Evolutionary conservation across 1,140 invertebrate genomes (phyloP), one percentile per base, ranked within the genome.

Genomic region (Leucophenga varia): DNA sequence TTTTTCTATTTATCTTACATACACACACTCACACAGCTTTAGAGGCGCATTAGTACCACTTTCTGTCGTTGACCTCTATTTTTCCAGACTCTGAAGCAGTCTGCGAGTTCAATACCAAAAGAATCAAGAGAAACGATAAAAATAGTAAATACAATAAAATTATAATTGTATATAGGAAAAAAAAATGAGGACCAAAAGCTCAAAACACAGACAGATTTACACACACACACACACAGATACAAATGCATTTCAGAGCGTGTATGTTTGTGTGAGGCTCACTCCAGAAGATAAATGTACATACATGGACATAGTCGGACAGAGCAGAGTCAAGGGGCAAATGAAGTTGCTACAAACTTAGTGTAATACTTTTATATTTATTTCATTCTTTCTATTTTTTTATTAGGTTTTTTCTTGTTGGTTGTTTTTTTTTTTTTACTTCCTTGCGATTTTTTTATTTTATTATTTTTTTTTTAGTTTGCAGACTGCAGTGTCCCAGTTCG

Each of bases 41-140:
- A 50, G 50, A 56, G 48, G 48, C 48, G 55, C 52, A 59, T 61
- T 65, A 52, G 45, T 52, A 61, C 52, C 63, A 65, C 64, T 69
- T 67, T 54, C 68, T 63, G 61, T 64, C 69, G 64, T 72, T 72
- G 68, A 72, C 68, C 68, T 72, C 61, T 63, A 72, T 72, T 72
- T 38, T 50, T 9, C 36, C 43, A 51, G 37, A 46, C 43, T 51
- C 37, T 21, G 5, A 18, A 46, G 38, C 65, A 59, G 64, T 70
- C 61, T 57, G 53, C 51, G 49, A 63, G 63, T 67, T 67, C 64
- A 52, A 67, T 67, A 59, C 63, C 55, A 67, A 57, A 63, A 55
- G 59, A 65, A 59, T 10, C 22, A 25, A 25, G 22, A 65, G 59
- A 55, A 61, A 65, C 61, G 61, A 67, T 58, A 67, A 67, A 67